These are phyloP conservation scores for Arvicanthis niloticus DNA, from an alignment of 2,113 vertebrate genomes.

Conservation along the genomic window DNA sequence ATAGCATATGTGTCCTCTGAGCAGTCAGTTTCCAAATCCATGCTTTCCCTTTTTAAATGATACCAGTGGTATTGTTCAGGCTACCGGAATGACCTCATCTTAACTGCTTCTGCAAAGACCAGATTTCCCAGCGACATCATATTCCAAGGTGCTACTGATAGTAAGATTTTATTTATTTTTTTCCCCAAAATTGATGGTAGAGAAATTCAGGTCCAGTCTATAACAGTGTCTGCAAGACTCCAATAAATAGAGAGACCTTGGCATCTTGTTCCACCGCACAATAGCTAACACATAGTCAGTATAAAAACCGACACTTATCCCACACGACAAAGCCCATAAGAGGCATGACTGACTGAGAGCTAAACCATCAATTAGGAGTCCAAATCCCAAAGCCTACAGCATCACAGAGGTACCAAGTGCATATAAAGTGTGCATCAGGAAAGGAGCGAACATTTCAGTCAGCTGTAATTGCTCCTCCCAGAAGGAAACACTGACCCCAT, in stretches of 20 bases:
- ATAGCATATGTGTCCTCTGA: neutral
- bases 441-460: neutral
- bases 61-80: neutral
- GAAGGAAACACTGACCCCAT: neutral
- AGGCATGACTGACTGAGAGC: neutral
- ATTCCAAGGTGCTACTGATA: neutral
- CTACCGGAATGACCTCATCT: neutral
- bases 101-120: neutral
- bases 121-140: neutral
- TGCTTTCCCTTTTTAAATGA: neutral
- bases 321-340: neutral
- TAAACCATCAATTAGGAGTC: neutral
- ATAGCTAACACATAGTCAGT: neutral
- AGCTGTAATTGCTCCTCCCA: neutral
- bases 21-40: neutral
- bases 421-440: neutral
- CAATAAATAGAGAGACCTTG: neutral
- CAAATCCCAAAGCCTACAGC: neutral
- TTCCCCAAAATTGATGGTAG: neutral
- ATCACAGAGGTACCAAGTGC: neutral
- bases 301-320: neutral
- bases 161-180: neutral
- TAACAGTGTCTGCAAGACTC: neutral
- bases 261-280: neutral
- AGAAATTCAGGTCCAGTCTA: neutral